phyloP scores from a whole-genome alignment of 2,888 invertebrate genomes.

The Bombylius discolor region DNA sequence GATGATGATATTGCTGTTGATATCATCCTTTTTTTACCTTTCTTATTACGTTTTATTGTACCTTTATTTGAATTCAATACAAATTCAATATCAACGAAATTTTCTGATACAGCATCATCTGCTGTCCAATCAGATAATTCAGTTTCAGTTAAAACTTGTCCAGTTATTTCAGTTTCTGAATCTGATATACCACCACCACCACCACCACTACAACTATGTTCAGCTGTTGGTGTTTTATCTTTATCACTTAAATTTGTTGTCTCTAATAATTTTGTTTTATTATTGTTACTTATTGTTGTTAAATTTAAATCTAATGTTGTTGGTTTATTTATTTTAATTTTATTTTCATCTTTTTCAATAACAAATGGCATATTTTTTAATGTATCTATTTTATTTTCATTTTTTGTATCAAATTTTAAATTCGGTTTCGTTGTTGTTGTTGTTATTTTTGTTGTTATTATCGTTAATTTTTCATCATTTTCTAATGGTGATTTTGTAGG shows the following conservation, averaged over 20 bases:
- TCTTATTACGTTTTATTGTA: constrained; percentile 32
- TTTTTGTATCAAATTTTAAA: constrained; percentile 32
- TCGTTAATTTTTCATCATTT: background rate
- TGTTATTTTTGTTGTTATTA: constrained; percentile 1
- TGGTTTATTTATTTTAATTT: constrained; percentile 25
- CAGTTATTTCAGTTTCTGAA: constrained; percentile 56
- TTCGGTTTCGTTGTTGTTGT: constrained; percentile 19
- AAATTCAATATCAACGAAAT: constrained; percentile 53
- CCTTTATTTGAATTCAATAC: constrained; percentile 42
- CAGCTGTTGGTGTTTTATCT: constrained; percentile 35
- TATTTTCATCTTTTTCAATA: constrained; percentile 24
- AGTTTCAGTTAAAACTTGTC: constrained; percentile 66
- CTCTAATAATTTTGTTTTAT: constrained; percentile 17
- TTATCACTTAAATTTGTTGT: constrained; percentile 21
- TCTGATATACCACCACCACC: constrained; percentile 40
- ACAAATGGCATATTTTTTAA: constrained; percentile 33
- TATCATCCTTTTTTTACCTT: constrained; percentile 31
- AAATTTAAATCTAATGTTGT: constrained; percentile 24
- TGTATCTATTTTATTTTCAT: constrained; percentile 36
- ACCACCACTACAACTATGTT: constrained; percentile 7
- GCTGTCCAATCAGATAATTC: constrained; percentile 84
- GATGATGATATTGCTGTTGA: background rate
- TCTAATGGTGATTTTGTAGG: no score
- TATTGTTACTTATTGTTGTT: background rate
- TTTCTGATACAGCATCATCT: constrained; percentile 65